A percentile compares a stretch with the other conserved stretches of the same genome.
These are phyloP conservation scores for Salvelinus sp. DNA, from an alignment of 2,113 vertebrate genomes.

Conservation along the genomic window DNA sequence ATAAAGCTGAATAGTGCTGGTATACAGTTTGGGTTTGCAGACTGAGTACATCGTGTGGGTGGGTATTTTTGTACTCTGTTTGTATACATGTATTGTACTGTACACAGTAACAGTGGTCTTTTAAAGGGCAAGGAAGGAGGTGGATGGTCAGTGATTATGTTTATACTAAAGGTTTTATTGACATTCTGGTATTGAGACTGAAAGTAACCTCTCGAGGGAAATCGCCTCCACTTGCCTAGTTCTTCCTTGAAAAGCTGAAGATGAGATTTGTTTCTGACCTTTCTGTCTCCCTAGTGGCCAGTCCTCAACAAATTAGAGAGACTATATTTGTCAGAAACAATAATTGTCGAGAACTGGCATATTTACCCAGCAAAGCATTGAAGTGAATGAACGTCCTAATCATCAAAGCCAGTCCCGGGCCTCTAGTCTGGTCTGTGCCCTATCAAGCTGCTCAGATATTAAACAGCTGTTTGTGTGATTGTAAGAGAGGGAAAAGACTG, in stretches of 20 bases:
- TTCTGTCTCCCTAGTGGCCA: slow-evolving; percentile 35
- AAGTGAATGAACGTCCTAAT: slow-evolving; percentile 4
- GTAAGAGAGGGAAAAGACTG: too few species aligned
- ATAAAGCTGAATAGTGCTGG: too few species aligned
- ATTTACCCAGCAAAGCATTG: slow-evolving; percentile 64
- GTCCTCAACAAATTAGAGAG: slow-evolving; percentile 24
- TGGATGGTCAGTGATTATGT: background rate
- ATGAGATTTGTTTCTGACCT: slow-evolving; percentile 44
- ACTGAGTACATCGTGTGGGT: too few species aligned
- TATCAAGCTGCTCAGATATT: too few species aligned
- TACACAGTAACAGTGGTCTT: too few species aligned
- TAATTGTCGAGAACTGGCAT: background rate
- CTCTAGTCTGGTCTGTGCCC: background rate
- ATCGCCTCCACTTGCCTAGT: background rate
- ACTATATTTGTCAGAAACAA: slow-evolving; percentile 18
- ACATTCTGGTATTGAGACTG: background rate
- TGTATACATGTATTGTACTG: too few species aligned
- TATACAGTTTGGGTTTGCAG: too few species aligned
- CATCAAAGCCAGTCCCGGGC: background rate
- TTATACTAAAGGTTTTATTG: background rate
- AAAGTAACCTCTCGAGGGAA: background rate
- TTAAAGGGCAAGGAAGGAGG: too few species aligned
- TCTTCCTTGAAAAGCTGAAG: slow-evolving; percentile 12
- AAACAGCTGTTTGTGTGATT: too few species aligned
- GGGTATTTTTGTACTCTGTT: too few species aligned